Evolutionary conservation across 37 sponge, comb jelly and placozoan genomes (phyloP).

Genomic region (Hormiphora californensis): DNA sequence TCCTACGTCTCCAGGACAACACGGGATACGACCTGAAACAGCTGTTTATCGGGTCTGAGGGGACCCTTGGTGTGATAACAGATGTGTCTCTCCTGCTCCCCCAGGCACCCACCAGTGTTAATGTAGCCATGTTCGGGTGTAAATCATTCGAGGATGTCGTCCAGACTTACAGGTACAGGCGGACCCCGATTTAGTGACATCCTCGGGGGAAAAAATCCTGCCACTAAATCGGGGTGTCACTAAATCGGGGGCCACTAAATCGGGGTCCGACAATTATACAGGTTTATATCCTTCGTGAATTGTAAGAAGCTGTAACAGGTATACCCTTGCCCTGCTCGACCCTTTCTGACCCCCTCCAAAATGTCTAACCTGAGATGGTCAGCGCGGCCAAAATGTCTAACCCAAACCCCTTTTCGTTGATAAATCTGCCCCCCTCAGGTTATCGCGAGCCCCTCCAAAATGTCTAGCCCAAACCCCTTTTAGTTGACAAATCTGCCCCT

Average conservation of each 20-base stretch:
- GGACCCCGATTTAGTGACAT: too few relatives aligned
- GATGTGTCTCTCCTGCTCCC: conserved; percentile 74
- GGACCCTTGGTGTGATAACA: conserved; percentile 90
- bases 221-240: background rate
- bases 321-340: too few relatives aligned
- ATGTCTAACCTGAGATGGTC: too few relatives aligned
- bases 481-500: too few relatives aligned
- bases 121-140: conserved; percentile 82
- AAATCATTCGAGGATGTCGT: conserved; percentile 66
- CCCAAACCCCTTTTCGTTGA: too few relatives aligned
- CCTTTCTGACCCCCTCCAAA: too few relatives aligned
- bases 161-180: conserved; percentile 57
- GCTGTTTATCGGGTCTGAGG: conserved; percentile 95
- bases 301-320: too few relatives aligned
- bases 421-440: too few relatives aligned
- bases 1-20: conserved; percentile 26
- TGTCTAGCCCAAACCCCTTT: too few relatives aligned
- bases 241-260: background rate
- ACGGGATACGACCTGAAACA: conserved; percentile 95
- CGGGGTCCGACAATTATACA: background rate
- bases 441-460: too few relatives aligned
- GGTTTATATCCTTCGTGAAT: background rate
- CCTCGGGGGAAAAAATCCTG: too few relatives aligned
- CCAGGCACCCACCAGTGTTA: conserved; percentile 66
- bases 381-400: too few relatives aligned